phyloP scores from a whole-genome alignment of 2,113 vertebrate species.

The Corythaeola cristata region DNA sequence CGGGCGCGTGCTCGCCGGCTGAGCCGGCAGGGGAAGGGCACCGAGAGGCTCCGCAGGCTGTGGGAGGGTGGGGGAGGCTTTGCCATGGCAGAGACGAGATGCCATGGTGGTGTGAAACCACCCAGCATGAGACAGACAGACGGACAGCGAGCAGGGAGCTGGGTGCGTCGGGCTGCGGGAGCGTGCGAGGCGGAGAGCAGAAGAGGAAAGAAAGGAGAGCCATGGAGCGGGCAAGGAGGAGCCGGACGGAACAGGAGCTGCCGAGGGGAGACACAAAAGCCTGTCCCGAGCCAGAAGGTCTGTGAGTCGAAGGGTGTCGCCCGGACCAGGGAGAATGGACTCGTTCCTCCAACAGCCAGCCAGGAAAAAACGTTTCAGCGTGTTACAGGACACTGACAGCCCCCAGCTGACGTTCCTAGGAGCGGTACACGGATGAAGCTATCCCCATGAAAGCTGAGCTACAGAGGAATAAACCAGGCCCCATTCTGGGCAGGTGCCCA shows the following conservation, averaged over 20 bases:
- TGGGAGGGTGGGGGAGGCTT: not conserved
- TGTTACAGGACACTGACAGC: conserved; percentile 55
- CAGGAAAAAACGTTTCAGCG: conserved; percentile 68
- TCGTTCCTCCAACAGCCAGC: conserved; percentile 75
- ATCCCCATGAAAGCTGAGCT: conserved; percentile 35
- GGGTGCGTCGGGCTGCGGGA: not conserved
- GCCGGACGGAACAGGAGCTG: conserved; percentile 58
- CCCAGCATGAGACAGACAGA: not conserved
- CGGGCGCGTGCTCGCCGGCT: not conserved
- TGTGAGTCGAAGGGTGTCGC: conserved; percentile 68
- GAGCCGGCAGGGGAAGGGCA: not conserved
- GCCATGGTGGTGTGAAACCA: conserved; percentile 7
- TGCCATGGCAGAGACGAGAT: conserved; percentile 5
- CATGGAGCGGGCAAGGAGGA: conserved; percentile 52
- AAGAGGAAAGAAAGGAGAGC: conserved; percentile 41
- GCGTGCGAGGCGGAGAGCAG: conserved; percentile 47
- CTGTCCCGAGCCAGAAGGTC: conserved; percentile 69
- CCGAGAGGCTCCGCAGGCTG: not conserved
- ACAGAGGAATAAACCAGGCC: conserved; percentile 21
- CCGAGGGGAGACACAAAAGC: conserved; percentile 64
- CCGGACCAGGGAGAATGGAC: conserved; percentile 63
- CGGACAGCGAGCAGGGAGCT: conserved; percentile 40
- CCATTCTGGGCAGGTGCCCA: not conserved
- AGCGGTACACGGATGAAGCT: not conserved
- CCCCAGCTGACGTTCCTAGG: conserved; percentile 42